Conservation (phyloP, 2,113 vertebrate genomes). For the Condylura cristata region DNA sequence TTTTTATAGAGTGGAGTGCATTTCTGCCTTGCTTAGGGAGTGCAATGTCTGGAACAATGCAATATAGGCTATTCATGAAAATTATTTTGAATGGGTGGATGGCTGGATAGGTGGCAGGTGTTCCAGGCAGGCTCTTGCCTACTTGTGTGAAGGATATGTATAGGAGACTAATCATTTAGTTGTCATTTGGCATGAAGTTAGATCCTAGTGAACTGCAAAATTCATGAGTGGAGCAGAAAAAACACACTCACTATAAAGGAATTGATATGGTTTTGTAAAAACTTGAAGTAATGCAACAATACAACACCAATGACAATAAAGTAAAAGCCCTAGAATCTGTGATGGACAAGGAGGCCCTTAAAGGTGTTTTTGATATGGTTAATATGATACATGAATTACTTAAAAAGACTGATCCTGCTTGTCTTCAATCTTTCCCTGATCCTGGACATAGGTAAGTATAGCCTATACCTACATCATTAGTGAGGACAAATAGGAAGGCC, state of each 20-base stretch:
- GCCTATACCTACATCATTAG: not conserved
- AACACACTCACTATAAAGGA: not conserved
- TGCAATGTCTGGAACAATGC: not conserved
- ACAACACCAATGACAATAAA: not conserved
- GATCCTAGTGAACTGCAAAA: not conserved
- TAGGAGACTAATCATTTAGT: not conserved
- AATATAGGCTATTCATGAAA: not conserved
- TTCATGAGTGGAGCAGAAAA: not conserved
- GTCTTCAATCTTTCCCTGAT: not conserved
- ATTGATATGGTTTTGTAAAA: not conserved
- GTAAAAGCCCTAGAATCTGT: not conserved
- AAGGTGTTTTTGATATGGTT: not conserved
- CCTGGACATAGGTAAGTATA: not conserved
- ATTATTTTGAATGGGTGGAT: not conserved
- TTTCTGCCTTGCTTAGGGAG: not conserved
- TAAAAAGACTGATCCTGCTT: not conserved
- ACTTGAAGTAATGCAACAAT: not conserved
- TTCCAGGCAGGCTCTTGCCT: not conserved
- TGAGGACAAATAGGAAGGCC: not conserved
- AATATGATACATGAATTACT: not conserved
- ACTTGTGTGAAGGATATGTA: not conserved
- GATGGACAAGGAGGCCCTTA: not conserved
- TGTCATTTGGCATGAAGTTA: not conserved
- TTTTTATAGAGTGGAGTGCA: not conserved
- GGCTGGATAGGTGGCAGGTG: not conserved